Base-by-base conservation (phyloP, 1,140 invertebrate genomes). In the Wasmannia auropunctata region DNA sequence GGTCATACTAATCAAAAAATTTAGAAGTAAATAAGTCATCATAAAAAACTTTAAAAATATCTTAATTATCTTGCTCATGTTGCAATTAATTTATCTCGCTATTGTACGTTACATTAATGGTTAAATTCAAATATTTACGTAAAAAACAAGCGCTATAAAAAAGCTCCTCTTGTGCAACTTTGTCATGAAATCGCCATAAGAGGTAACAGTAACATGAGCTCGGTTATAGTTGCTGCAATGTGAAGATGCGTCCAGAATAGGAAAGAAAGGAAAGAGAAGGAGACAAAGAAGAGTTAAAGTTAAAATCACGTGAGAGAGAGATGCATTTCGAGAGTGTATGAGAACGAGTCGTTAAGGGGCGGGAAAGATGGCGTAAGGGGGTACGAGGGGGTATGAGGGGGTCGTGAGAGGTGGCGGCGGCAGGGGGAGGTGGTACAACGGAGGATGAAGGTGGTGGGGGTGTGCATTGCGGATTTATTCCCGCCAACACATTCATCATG, bases 401-500 rank as follows among this genome's bases (percentile, higher is more conserved):
- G 88, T 88, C 67, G 60, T 75, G 87, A 67, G 63, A 88, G 89
- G 85, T 72, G 87, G 62, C 19, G 75, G 88, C 16, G 63, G 69
- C 34, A 75, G 88, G 88, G 56, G 86, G 69, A 77, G 84, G 88
- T 84, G 89, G 77, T 81, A 90, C 67, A 81, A 65, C 67, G 89
- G 80, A 88, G 90, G 93, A 88, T 80, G 88, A 84, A 88, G 91
- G 88, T 86, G 70, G 93, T 92, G 94, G 94, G 94, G 95, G 95
- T 95, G 94, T 95, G 94, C 95, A 95, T 95, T 95, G 94, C 95
- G 94, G 95, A 95, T 95, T 95, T 95, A 95, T 95, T 95, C 95
- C 94, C 94, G 94, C 94, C 94, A 95, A 95, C 94, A 95, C 95
- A 95, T 95, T 95, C 94, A 95, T 95, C 95, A 95, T 95, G 95